Base-by-base conservation (phyloP, 2,888 invertebrate genomes). In the Empis livida region DNA sequence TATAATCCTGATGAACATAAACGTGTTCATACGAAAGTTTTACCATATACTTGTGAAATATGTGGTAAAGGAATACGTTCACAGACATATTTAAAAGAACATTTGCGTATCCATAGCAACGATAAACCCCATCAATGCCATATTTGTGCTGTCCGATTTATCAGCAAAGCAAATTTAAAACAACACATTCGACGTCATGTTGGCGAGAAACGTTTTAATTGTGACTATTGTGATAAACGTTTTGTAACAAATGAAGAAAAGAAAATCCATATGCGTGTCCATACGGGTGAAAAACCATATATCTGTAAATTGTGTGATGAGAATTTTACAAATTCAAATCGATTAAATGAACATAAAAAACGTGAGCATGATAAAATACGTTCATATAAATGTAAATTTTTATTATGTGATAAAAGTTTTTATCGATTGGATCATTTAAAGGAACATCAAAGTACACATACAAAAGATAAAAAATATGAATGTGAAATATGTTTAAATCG, bases 371-470 rank as follows among this genome's bases (percentile, higher is more conserved):
- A 27, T 27, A 27, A 27, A 27, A 27, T 27, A 6, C 23, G 23
- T 6, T 27, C 23, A 9, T 27, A 27, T 27, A 27, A 27, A 27
- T 27, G 23, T 27, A 9, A 27, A 27, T 27, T 27, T 20, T 20
- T 20, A 20, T 3, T 5, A 8, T 27, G 23, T 8, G 2, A 9
- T 8, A 27, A 27, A 8, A 27, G 23, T 27, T 27, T 27, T 27
- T 27, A 27, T 27, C 23, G 23, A 27, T 27, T 27, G 23, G 23
- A 27, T 27, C 23, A 27, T 27, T 27, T 55, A 15, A 53, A 46
- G 15, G 38, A 42, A 20, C 55, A 55, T 30, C 27, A 44, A n/a
- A 31, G 38, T 14, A 51, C 50, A 14, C 55, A 55, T 23, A 30
- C 32, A 10, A 42, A 40, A 9, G 2, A 43, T 4, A 51, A 31